Percentiles rank a stretch among this genome's conserved stretches.
Evolutionary conservation across 2,797 vertebrate genomes (phyloP).

Genomic region (Erethizon dorsatum): DNA sequence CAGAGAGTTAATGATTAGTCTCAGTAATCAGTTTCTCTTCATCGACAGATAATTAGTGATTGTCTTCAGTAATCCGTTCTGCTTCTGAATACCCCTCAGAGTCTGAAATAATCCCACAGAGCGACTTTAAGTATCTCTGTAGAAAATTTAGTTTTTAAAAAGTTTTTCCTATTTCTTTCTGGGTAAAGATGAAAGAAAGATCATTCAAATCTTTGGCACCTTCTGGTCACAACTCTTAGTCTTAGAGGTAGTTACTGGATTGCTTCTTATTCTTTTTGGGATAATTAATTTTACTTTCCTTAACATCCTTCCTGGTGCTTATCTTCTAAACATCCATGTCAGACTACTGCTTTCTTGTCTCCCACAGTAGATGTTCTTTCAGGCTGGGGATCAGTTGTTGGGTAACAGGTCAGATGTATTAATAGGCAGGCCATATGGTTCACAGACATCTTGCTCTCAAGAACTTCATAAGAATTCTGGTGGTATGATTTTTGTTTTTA

Average conservation of each 20-base stretch:
- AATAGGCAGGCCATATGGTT: conserved; percentile 79
- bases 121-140: background rate
- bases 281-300: conserved; percentile 62
- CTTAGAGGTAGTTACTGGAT: conserved; percentile 58
- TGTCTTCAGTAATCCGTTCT: background rate
- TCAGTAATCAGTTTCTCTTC: conserved; percentile 18
- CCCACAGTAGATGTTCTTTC: conserved; percentile 8
- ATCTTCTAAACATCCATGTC: background rate
- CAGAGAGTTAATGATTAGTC: background rate
- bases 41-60: background rate
- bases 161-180: background rate
- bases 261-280: conserved; percentile 42
- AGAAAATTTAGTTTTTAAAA: background rate
- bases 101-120: conserved; percentile 50
- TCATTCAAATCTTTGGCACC: background rate
- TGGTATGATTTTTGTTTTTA: conserved; percentile 61
- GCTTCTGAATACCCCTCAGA: background rate
- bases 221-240: background rate
- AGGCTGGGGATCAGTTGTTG: conserved; percentile 50
- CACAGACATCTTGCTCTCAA: conserved; percentile 75
- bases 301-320: conserved; percentile 22
- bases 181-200: conserved; percentile 27
- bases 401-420: conserved; percentile 77
- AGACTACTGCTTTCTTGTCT: conserved; percentile 28
- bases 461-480: conserved; percentile 73